Evolutionary conservation across 2,797 vertebrate genomes (phyloP).

Genomic region (Labeo calbasu): DNA sequence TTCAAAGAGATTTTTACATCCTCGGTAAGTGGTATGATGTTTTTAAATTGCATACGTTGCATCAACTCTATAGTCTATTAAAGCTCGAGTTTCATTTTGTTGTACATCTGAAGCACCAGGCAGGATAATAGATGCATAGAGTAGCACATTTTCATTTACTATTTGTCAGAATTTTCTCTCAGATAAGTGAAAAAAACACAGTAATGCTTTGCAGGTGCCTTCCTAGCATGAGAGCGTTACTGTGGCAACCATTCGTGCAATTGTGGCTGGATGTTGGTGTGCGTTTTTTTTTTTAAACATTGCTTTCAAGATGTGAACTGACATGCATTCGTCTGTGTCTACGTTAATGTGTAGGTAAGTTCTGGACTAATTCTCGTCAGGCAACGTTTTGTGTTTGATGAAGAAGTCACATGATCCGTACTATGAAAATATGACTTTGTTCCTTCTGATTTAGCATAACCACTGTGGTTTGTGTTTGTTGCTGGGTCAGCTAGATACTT

Average conservation of each 20-base stretch:
- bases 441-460: not conserved
- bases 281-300: not conserved
- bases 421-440: not conserved
- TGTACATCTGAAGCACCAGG: not conserved
- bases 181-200: constrained; percentile 32
- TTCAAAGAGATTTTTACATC: not conserved
- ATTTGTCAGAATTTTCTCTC: constrained; percentile 25
- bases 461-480: constrained; percentile 6
- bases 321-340: constrained; percentile 8
- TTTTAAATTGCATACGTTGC: not conserved
- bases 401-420: not conserved
- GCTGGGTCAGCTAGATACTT: constrained; percentile 1
- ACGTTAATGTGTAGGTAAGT: constrained; percentile 27
- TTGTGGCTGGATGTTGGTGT: constrained; percentile 25
- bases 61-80: not conserved
- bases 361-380: constrained; percentile 32
- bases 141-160: constrained; percentile 2
- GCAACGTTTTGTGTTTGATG: constrained; percentile 5
- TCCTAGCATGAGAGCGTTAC: constrained; percentile 54
- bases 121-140: not conserved
- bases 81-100: not conserved
- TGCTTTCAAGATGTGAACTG: constrained; percentile 1
- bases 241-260: constrained; percentile 56
- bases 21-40: not conserved
- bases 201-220: constrained; percentile 43